Conservation (phyloP, 2,797 vertebrate species). For the Myiotriccus ornatus region DNA sequence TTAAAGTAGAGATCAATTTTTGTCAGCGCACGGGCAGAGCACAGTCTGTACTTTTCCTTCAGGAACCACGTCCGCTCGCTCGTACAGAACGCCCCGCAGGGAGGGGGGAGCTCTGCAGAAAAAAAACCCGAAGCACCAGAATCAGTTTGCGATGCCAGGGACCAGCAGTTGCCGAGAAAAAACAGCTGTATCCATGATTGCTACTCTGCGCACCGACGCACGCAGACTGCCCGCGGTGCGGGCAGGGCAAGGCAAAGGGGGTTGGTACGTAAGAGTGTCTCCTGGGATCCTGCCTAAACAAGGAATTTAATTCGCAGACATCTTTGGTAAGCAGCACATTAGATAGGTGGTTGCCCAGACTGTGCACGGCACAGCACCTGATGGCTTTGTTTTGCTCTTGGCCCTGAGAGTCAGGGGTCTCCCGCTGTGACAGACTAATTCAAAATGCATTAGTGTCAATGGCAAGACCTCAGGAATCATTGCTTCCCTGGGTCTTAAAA, state of each 20-base stretch:
- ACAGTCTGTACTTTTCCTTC: slow-evolving; percentile 66
- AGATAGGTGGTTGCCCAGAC: background rate
- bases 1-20: slow-evolving; percentile 69
- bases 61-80: background rate
- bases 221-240: background rate
- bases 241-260: background rate
- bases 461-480: background rate
- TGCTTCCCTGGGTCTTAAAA: background rate
- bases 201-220: accelerated
- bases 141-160: accelerated
- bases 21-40: slow-evolving; percentile 53
- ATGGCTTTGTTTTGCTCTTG: slow-evolving; percentile 12
- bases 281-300: background rate
- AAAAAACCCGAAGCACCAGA: background rate
- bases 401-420: background rate
- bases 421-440: background rate
- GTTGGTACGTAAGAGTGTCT: background rate
- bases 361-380: background rate
- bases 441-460: slow-evolving; percentile 18
- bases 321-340: background rate
- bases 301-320: background rate
- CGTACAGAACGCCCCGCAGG: background rate
- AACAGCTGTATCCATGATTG: background rate
- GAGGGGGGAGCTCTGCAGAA: slow-evolving; percentile 13
- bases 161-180: background rate